Evolutionary conservation across 2,113 vertebrate genomes (phyloP).

Genomic region (Anser brachyrhynchus): DNA sequence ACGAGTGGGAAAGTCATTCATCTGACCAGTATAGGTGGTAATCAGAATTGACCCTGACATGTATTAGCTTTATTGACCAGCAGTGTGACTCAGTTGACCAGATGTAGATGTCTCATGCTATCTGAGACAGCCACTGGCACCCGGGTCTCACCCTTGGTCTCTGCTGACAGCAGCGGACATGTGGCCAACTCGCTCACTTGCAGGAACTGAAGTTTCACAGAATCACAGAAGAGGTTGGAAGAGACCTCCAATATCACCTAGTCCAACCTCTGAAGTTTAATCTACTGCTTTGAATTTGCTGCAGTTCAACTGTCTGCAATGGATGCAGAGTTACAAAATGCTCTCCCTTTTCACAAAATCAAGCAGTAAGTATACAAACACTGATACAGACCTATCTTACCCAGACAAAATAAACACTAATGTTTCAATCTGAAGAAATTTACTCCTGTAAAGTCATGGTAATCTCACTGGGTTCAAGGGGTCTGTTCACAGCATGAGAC

Average conservation of each 20-base stretch:
- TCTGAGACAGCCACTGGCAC: neutral
- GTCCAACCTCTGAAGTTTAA: neutral
- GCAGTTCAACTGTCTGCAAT: neutral
- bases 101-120: neutral
- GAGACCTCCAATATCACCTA: too few relatives aligned
- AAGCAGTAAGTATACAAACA: neutral
- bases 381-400: neutral
- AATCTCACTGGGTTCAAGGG: neutral
- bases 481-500: neutral
- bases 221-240: too few relatives aligned
- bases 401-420: neutral
- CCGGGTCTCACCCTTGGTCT: neutral
- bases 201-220: neutral
- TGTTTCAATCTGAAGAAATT: neutral
- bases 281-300: fast-evolving
- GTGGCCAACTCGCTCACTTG: neutral
- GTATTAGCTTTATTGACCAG: neutral
- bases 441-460: neutral
- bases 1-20: neutral
- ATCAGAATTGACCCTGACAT: neutral
- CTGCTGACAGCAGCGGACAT: neutral
- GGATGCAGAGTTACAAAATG: neutral
- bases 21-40: neutral
- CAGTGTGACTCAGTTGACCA: neutral
- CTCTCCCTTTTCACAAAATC: neutral